A percentile compares a stretch with the other conserved stretches of the same genome.
Conservation (phyloP, 2,113 vertebrate species). For the Gymnocephalus cernua region DNA sequence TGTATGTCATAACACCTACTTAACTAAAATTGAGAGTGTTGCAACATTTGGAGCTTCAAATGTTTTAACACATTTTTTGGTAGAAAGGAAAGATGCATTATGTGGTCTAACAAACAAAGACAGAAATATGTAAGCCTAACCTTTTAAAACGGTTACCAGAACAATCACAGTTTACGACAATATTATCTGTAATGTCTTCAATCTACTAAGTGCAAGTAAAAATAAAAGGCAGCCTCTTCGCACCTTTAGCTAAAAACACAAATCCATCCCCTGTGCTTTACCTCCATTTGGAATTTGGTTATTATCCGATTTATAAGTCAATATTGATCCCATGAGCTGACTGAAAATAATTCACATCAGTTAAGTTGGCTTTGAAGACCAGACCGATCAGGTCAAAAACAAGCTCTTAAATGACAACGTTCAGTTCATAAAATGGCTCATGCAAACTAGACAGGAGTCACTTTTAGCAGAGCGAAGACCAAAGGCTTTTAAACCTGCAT, state of each 20-base stretch:
- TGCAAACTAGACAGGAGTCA: too few relatives aligned
- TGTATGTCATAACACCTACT: not conserved
- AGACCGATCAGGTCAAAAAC: not conserved
- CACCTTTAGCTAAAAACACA: conserved; percentile 24
- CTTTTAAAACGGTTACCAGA: conserved; percentile 33
- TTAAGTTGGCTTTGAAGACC: conserved; percentile 16
- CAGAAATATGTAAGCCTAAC: conserved; percentile 1
- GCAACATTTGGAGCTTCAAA: not conserved
- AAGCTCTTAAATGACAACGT: not conserved
- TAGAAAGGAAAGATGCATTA: conserved; percentile 29
- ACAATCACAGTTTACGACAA: conserved; percentile 15
- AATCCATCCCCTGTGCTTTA: conserved; percentile 11
- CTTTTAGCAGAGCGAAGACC: too few relatives aligned
- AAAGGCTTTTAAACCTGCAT: not conserved
- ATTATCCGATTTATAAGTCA: conserved; percentile 14
- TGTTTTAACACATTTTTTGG: conserved; percentile 1
- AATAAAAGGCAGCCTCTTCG: conserved; percentile 15
- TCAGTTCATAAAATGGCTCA: not conserved
- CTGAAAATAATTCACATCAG: conserved; percentile 7
- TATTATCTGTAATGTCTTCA: conserved; percentile 28
- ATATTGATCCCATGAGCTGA: conserved; percentile 5
- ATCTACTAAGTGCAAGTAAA: conserved; percentile 28
- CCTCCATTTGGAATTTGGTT: conserved; percentile 14
- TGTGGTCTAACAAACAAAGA: not conserved
- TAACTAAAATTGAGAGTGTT: not conserved